Conservation (phyloP, 2,888 invertebrate species). For the Melipona bicolor region DNA sequence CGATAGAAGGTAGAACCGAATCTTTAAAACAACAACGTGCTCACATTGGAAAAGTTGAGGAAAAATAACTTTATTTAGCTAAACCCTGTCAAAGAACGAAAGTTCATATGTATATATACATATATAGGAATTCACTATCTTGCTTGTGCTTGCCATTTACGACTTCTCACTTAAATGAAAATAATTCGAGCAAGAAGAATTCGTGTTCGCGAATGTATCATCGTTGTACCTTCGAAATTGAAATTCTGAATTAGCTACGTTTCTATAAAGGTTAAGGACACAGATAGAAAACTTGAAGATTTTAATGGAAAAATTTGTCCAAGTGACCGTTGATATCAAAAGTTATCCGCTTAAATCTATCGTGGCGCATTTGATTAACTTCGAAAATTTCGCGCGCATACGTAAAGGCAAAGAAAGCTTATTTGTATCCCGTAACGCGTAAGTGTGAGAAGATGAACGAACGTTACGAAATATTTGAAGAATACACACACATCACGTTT, state of each 20-base stretch:
- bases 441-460: not conserved
- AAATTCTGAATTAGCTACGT: not conserved
- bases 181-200: not conserved
- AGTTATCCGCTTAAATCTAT: not conserved
- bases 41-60: not conserved
- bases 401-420: not conserved
- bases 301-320: not conserved
- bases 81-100: not conserved
- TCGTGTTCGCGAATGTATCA: not conserved
- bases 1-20: not conserved
- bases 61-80: not conserved
- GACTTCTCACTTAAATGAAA: not conserved
- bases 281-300: not conserved
- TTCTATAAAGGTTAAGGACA: not conserved
- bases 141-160: too few species aligned
- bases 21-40: not conserved
- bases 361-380: not conserved
- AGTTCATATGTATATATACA: not conserved
- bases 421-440: not conserved
- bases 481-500: slow-evolving; percentile 10
- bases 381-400: not conserved
- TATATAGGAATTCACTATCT: too few species aligned
- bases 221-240: not conserved
- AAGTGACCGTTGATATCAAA: not conserved
- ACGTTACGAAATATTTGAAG: slow-evolving; percentile 24